These are phyloP conservation scores for Eulemur macaco DNA, from an alignment of 2,113 vertebrate genomes.

Conservation along the genomic window DNA sequence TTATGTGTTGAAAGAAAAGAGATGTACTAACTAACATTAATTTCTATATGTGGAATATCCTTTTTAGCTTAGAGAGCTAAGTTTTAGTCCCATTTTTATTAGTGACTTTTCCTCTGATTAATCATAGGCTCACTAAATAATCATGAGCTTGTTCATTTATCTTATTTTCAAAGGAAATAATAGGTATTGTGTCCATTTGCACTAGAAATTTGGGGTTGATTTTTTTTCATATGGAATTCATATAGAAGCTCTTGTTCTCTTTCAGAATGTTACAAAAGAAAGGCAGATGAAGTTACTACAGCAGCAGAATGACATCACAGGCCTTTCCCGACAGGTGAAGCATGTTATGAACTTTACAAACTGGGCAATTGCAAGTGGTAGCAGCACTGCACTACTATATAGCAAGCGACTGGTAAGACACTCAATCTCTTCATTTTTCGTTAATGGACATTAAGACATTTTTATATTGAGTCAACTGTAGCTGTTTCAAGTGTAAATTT, in stretches of 20 bases:
- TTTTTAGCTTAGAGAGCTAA: background rate
- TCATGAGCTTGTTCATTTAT: background rate
- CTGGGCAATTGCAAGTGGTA: slow-evolving; percentile 97
- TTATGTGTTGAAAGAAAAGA: background rate
- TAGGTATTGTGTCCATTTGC: background rate
- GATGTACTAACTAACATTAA: background rate
- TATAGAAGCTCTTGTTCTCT: slow-evolving; percentile 62
- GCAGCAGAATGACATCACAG: slow-evolving; percentile 95
- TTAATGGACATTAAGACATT: background rate
- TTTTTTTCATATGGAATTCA: background rate
- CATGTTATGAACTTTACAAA: slow-evolving; percentile 98
- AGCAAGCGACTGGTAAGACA: slow-evolving; percentile 96
- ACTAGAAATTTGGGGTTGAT: background rate
- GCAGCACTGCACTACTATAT: slow-evolving; percentile 96
- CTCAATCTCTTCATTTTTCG: background rate
- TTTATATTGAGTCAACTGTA: background rate
- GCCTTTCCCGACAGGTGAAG: slow-evolving; percentile 95
- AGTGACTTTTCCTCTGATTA: slow-evolving; percentile 25
- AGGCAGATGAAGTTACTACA: slow-evolving; percentile 93
- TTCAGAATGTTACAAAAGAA: slow-evolving; percentile 96
- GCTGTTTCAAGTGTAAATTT: background rate
- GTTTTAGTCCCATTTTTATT: background rate
- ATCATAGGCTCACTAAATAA: slow-evolving; percentile 28
- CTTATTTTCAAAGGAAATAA: background rate
- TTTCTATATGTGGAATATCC: slow-evolving; percentile 26